A percentile compares a stretch with the other conserved stretches of the same genome.
These are phyloP conservation scores for Megalopta genalis DNA, from an alignment of 1,140 invertebrate genomes.

Conservation along the genomic window DNA sequence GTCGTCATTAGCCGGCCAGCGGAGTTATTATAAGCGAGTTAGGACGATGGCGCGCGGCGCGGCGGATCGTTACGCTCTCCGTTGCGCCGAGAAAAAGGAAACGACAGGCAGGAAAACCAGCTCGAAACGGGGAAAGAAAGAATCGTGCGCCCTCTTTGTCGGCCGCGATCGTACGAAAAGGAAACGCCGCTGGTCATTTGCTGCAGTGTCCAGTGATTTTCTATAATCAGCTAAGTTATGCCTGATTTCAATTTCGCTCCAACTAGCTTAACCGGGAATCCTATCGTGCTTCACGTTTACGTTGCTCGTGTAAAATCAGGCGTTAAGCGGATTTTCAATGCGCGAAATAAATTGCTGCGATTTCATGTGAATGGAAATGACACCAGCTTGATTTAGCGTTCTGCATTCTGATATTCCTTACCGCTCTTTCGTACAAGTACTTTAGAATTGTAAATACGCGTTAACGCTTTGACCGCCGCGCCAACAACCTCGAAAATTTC, in stretches of 20 bases:
- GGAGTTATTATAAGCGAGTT: conserved; percentile 72
- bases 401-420: too few species aligned
- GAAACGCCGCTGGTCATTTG: conserved; percentile 11
- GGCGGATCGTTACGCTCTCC: conserved; percentile 56
- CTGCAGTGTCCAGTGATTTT: neutral
- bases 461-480: too few species aligned
- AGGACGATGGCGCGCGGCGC: conserved; percentile 47
- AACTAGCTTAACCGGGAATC: neutral
- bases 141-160: neutral
- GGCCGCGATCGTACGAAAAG: neutral
- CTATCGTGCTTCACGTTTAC: neutral
- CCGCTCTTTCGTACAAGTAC: too few species aligned
- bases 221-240: neutral
- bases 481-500: too few species aligned
- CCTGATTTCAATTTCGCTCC: neutral
- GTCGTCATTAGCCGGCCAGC: conserved; percentile 65
- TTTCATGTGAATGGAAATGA: neutral
- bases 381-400: neutral
- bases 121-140: conserved; percentile 45
- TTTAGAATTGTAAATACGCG: too few species aligned
- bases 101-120: conserved; percentile 44
- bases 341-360: neutral
- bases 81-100: conserved; percentile 41
- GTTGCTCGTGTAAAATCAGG: neutral
- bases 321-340: neutral